Evolutionary conservation across 30 jellyfish, hydroid and myxozoan species (phyloP).

Genomic region (Hydractinia symbiolongicarpus): DNA sequence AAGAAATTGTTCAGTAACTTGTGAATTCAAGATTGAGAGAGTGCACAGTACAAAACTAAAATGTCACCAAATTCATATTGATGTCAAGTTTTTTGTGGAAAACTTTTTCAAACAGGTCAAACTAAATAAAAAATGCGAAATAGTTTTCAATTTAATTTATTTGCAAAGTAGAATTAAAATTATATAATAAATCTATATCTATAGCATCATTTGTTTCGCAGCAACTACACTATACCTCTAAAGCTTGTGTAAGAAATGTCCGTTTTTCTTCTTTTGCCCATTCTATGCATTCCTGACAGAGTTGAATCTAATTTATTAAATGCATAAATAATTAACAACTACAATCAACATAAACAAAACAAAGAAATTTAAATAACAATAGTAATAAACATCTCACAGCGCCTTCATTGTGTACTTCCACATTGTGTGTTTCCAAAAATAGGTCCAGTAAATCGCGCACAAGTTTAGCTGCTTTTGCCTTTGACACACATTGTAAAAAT

Average conservation of each 20-base stretch:
- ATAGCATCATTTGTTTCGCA: too few species aligned
- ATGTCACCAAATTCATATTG: too few species aligned
- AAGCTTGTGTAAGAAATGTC: constrained; percentile 72
- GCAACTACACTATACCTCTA: constrained; percentile 53
- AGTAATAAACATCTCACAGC: constrained; percentile 44
- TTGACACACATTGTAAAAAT: constrained; percentile 72
- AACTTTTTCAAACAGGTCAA: too few species aligned
- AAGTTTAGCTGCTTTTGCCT: constrained; percentile 93
- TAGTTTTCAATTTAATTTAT: too few species aligned
- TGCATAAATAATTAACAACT: neutral
- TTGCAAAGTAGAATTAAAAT: too few species aligned
- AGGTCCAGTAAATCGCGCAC: constrained; percentile 85
- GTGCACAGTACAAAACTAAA: too few species aligned
- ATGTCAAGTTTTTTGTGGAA: too few species aligned
- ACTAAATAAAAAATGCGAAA: too few species aligned
- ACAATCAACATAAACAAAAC: neutral
- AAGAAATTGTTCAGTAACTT: too few species aligned
- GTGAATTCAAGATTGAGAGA: too few species aligned
- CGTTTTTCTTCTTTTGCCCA: constrained; percentile 95
- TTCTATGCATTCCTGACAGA: constrained; percentile 81
- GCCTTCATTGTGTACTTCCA: constrained; percentile 52
- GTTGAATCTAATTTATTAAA: constrained; percentile 49
- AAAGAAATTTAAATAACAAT: neutral
- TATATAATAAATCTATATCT: too few species aligned
- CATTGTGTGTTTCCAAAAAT: constrained; percentile 45